Evolutionary conservation across 2,797 vertebrate species (phyloP).

Genomic region (Sylvilagus floridanus): DNA sequence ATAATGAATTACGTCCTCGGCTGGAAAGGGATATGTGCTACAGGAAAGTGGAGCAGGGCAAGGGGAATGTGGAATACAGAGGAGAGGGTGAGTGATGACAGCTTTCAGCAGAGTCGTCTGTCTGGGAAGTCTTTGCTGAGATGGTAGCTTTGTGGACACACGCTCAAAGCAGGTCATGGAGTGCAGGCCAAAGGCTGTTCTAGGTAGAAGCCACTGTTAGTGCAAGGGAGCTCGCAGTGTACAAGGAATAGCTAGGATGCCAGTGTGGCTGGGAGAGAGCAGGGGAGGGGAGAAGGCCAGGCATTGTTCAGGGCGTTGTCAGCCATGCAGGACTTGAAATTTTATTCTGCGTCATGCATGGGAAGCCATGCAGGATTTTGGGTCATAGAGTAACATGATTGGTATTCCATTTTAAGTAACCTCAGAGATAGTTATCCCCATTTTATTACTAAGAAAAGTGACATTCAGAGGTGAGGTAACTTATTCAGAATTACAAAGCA

Average conservation of each 20-base stretch:
- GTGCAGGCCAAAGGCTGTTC: not conserved
- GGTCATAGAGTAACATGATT: not conserved
- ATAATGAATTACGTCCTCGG: constrained; percentile 43
- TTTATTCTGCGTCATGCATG: not conserved
- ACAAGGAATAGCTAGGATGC: not conserved
- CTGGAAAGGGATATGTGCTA: not conserved
- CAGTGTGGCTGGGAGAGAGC: not conserved
- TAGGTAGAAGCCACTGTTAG: not conserved
- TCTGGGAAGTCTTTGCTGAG: not conserved
- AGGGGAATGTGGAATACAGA: not conserved
- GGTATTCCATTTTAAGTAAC: not conserved
- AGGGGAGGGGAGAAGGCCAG: no score
- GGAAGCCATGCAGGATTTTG: not conserved
- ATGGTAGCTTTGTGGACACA: not conserved
- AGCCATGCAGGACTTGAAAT: not conserved
- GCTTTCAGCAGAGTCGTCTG: not conserved
- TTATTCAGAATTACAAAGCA: constrained; percentile 16
- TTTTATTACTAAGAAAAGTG: constrained; percentile 31
- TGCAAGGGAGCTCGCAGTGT: not conserved
- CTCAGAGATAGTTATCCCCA: not conserved
- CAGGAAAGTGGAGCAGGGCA: not conserved
- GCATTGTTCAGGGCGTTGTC: not conserved
- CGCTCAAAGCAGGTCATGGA: not conserved
- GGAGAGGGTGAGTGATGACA: not conserved
- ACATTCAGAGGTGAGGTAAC: not conserved